Base-by-base conservation (phyloP, 2,113 vertebrate genomes). In the Platycercus adscitus region DNA sequence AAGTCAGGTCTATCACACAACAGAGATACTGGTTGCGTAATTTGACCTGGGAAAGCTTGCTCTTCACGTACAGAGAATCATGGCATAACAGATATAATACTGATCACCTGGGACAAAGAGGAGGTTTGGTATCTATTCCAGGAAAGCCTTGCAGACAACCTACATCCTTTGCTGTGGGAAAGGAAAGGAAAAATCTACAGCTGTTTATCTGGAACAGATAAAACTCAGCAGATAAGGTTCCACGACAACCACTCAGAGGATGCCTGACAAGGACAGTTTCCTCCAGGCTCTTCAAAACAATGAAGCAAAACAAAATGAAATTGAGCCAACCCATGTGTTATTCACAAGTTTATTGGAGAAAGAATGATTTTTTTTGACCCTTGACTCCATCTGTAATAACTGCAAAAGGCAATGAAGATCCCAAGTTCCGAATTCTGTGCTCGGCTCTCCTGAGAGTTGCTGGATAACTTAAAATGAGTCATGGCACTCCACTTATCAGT, bases 71-170 rank as follows among this genome's bases (percentile, higher is more conserved):
- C 11, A 69, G 26, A 55, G 17, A 70, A 52, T 28, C 12, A 44
- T 4, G 6, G 1, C 1, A 3, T 25, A 35, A 33, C 0, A 1
- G 9, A 39, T 25, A 14, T 7, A 35, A 33, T 17, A 20, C 3
- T 2, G 0, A 6, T 69, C 35, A 65, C 3, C 6, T 47, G 17
- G 8, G 4, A 61, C 26, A 69, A 49, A n/a, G 3, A 68, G 2
- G 4, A 60, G 3, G 5, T 56, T 44, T 78, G 9, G 4, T 37
- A 18, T 52, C 0, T 66, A n/a, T 80, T 94, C 15, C 39, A 85
- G 39, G 2, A 55, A 19, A 3, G 7, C 8, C 9, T 17, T 43
- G 7, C 43, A 8, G 6, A 55, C 23, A 72, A 9, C 4, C 2
- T 35, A 16, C 1, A 1, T 61, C 17, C 2, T 65, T 50, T 69